Evolutionary conservation across 2,113 vertebrate genomes (phyloP).

Genomic region (Chaetorhynchus papuensis): DNA sequence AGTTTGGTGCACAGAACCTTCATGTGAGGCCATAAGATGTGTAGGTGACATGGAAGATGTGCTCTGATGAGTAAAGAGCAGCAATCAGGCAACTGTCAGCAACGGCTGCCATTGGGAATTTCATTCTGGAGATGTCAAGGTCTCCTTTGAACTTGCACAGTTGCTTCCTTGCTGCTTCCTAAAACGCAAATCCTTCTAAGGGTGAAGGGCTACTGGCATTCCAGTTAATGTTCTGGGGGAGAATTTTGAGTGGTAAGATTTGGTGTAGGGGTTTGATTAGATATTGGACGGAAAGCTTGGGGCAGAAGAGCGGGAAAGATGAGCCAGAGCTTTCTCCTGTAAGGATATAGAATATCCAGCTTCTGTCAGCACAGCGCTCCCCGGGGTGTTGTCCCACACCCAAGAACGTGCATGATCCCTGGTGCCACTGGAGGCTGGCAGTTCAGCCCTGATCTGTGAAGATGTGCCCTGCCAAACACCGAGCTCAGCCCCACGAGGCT

Average conservation of each 20-base stretch:
- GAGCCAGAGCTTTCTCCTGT: not conserved
- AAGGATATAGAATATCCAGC: not conserved
- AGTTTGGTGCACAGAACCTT: not conserved
- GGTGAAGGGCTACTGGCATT: not conserved
- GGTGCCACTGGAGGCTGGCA: not conserved
- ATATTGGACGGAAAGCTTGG: not conserved
- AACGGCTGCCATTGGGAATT: rapidly evolving
- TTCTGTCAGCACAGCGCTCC: not conserved
- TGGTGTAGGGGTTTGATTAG: not conserved
- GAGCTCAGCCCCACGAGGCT: not conserved
- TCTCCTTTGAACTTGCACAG: not conserved
- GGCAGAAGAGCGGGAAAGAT: not conserved
- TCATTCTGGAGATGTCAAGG: not conserved
- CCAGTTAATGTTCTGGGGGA: not conserved
- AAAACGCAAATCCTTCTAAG: not conserved
- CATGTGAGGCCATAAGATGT: rapidly evolving
- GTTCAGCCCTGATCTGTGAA: rapidly evolving
- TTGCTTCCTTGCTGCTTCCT: not conserved
- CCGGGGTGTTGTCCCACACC: not conserved
- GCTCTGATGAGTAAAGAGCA: not conserved
- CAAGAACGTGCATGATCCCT: not conserved
- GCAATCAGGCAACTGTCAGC: not conserved
- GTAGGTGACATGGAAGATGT: not conserved
- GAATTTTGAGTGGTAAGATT: not conserved
- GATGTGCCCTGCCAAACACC: not conserved